Evolutionary conservation across 1,140 invertebrate genomes (phyloP), one percentile per base, ranked within the genome.

Genomic region (Caenorhabditis briggsae): DNA sequence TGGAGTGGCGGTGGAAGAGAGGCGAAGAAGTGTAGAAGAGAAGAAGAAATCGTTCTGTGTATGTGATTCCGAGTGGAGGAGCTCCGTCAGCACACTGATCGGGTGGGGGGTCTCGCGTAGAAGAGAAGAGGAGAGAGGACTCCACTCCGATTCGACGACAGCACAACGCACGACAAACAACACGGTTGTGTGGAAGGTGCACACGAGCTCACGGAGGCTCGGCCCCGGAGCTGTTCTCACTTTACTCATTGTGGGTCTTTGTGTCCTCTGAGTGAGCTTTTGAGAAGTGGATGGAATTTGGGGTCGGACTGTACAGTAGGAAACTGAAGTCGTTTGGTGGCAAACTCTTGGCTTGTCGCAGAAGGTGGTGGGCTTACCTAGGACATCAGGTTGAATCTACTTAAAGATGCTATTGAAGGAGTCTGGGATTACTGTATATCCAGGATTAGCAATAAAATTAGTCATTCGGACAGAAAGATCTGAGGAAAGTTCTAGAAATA

Each of bases 171-270:
- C 33, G 33, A 33, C 33, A 33, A 33, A 65, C 61, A 25, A 25
- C 61, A 25, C 50, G 50, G 50, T 53, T 53, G 50, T 14, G 11
- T 11, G 50, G 11, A 25, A 33, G 61, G 61, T 65, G 61, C 61
- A 65, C 61, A 53, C 50, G 61, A 65, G 61, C 61, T 65, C 61
- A 65, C 61, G 61, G 33, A 33, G 33, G 33, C 33, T 33, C 33
- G 33, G 33, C 33, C 33, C 33, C 33, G 33, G 61, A 65, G 61
- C 61, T 65, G 61, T 65, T 65, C 61, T 65, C 61, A 20, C 61
- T 65, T 65, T 65, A 65, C 61, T 65, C 61, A 65, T 65, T 33
- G 61, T 11, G 25, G 3, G 33, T 33, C 33, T 33, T 33, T 33
- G 33, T 33, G 33, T 33, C 33, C 50, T 14, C 50, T 2, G 50